Evolutionary conservation across 2,888 invertebrate genomes (phyloP).

Genomic region (Ferdinandea cuprea): DNA sequence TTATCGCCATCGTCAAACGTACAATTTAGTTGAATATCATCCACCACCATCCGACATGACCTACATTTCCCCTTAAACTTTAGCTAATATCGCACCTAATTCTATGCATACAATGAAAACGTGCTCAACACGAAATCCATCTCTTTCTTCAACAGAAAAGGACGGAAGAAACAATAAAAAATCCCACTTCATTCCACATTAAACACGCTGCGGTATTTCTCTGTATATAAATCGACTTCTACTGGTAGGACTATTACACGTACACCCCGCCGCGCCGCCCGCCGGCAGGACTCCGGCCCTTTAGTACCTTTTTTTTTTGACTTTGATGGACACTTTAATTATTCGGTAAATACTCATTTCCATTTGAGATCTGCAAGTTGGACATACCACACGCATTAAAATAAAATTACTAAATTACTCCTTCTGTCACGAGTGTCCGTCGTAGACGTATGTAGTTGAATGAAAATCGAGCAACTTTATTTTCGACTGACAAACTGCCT

Average conservation of each 20-base stretch:
- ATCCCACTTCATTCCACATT: constrained; percentile 38
- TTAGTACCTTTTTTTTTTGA: constrained; percentile 24
- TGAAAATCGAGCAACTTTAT: not conserved
- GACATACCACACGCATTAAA: constrained; percentile 1
- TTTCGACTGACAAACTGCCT: not conserved
- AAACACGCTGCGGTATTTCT: constrained; percentile 51
- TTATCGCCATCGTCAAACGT: constrained; percentile 2
- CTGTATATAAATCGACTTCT: constrained; percentile 22
- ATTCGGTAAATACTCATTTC: constrained; percentile 56
- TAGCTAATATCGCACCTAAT: constrained; percentile 33
- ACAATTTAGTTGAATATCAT: constrained; percentile 11
- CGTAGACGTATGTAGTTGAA: too few relatives aligned
- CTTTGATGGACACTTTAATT: constrained; percentile 69
- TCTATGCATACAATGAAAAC: constrained; percentile 34
- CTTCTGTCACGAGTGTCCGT: not conserved
- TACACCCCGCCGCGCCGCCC: too few relatives aligned
- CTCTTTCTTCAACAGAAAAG: not conserved
- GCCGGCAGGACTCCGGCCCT: not conserved
- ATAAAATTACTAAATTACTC: not conserved
- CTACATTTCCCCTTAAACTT: constrained; percentile 50
- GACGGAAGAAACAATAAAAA: constrained; percentile 21
- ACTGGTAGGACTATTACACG: not conserved
- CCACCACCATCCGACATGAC: constrained; percentile 42
- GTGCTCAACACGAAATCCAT: constrained; percentile 39
- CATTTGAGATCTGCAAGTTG: constrained; percentile 13